Evolutionary conservation across 2,888 invertebrate species (phyloP).

Genomic region (Elegia similella): DNA sequence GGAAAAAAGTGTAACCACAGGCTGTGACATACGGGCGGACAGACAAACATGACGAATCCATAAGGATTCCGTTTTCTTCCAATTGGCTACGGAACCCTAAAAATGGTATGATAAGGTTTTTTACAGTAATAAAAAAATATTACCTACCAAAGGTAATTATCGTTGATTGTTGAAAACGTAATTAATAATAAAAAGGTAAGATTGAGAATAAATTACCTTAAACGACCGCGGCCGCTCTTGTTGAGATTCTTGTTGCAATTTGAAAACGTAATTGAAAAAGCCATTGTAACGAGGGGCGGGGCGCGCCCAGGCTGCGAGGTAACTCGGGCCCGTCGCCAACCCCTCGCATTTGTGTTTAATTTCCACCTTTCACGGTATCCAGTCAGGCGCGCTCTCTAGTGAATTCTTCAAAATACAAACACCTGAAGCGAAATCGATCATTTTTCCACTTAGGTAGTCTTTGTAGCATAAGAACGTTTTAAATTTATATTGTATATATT

Average conservation of each 20-base stretch:
- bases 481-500: too few species aligned
- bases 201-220: neutral
- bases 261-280: constrained; percentile 36
- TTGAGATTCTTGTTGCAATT: constrained; percentile 24
- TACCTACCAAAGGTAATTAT: too few species aligned
- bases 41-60: too few species aligned
- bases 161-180: neutral
- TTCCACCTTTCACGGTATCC: constrained; percentile 22
- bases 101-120: too few species aligned
- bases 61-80: too few species aligned
- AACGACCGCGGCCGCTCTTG: neutral
- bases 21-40: too few species aligned
- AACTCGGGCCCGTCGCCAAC: neutral
- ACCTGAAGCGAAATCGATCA: neutral
- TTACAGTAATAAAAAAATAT: too few species aligned
- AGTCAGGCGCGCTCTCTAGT: constrained; percentile 20
- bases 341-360: constrained; percentile 26
- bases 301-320: neutral
- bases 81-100: constrained; percentile 19
- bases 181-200: constrained; percentile 4
- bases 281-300: constrained; percentile 20
- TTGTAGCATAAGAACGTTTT: too few species aligned
- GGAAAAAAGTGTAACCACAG: too few species aligned
- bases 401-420: constrained; percentile 5
- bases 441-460: neutral